phyloP scores from a whole-genome alignment of 2,113 vertebrate species.

The Lagopus leucura region DNA sequence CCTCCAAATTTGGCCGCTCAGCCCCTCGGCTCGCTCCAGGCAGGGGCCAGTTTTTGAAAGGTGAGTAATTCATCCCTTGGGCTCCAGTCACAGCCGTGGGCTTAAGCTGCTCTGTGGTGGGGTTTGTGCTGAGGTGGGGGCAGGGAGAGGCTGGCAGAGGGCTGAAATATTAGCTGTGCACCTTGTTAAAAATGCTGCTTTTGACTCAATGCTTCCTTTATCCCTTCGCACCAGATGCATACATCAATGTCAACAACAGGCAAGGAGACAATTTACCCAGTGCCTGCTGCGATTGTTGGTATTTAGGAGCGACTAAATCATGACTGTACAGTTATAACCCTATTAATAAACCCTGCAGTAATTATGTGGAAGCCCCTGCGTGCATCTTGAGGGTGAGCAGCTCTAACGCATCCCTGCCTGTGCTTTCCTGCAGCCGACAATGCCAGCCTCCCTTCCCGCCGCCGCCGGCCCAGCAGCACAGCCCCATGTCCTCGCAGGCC shows the following conservation, averaged over 20 bases:
- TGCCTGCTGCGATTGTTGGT: background rate
- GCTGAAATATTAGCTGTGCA: slow-evolving; percentile 17
- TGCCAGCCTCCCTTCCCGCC: slow-evolving; percentile 76
- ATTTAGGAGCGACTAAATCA: background rate
- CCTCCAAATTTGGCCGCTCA: background rate
- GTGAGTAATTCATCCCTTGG: slow-evolving; percentile 41
- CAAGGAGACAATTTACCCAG: background rate
- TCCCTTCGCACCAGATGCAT: background rate
- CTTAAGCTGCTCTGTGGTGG: background rate
- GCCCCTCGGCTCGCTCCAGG: background rate
- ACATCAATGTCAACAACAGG: background rate
- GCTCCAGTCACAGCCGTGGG: background rate
- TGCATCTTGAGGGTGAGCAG: accelerated
- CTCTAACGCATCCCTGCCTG: background rate
- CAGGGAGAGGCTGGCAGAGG: background rate
- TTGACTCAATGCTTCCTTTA: slow-evolving; percentile 6
- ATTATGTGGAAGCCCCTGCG: background rate
- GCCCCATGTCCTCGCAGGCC: slow-evolving; percentile 83
- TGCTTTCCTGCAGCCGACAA: slow-evolving; percentile 75
- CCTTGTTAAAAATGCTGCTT: background rate
- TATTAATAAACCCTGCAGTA: background rate
- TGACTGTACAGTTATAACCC: background rate
- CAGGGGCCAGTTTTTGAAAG: background rate
- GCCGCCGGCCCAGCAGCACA: slow-evolving; percentile 74
- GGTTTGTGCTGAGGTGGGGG: background rate